phyloP scores from a whole-genome alignment of 2,888 invertebrate genomes.

The Nezara viridula region DNA sequence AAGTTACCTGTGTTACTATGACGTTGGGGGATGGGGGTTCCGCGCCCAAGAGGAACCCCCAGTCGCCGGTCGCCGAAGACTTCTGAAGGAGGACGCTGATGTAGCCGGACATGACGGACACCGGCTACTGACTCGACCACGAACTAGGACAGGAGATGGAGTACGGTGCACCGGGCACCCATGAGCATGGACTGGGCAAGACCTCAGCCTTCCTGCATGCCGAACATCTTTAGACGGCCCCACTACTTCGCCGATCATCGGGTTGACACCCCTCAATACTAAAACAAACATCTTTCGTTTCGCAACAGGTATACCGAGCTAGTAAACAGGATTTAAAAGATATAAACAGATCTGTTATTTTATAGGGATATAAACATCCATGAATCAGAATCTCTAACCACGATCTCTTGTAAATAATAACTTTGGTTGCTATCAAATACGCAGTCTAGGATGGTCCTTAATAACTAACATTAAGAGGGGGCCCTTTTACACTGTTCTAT shows the following conservation, averaged over 20 bases:
- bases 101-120: conserved; percentile 60
- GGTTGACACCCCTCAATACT: background rate
- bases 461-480: no score
- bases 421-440: background rate
- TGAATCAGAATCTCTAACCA: background rate
- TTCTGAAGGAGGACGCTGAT: conserved; percentile 66
- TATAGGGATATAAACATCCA: background rate
- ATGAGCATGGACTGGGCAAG: conserved; percentile 18
- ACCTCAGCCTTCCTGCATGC: conserved; percentile 33
- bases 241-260: background rate
- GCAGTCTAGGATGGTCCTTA: background rate
- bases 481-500: no score
- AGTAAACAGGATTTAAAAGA: background rate
- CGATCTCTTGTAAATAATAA: background rate
- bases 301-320: background rate
- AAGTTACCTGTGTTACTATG: conserved; percentile 52
- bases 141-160: conserved; percentile 13
- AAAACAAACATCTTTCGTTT: background rate
- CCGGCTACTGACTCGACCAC: background rate
- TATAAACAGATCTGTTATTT: background rate
- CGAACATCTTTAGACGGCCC: conserved; percentile 47
- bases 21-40: conserved; percentile 48
- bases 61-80: conserved; percentile 65
- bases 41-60: conserved; percentile 66
- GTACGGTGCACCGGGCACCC: background rate